Base-by-base conservation (phyloP, 2,113 vertebrate genomes). In the Benitochromis conjunctus region DNA sequence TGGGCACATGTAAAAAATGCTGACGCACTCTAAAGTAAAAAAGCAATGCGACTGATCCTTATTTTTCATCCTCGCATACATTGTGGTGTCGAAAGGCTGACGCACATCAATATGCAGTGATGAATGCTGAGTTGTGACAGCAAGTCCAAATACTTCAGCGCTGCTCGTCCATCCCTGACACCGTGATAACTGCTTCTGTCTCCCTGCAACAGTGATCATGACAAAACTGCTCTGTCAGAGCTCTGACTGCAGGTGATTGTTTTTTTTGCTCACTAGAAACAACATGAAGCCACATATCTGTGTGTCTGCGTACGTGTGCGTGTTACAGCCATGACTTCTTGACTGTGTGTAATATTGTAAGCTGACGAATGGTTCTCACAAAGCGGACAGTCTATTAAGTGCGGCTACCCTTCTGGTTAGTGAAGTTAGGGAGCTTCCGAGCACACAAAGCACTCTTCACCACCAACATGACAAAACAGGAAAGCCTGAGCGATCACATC, bases 81-180 rank as follows among this genome's bases (percentile, higher is more conserved):
- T 38, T 60, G 34, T 12, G 18, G n/a, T 12, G 24, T 34, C 80
- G 74, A 94, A 81, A 86, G 8, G 78, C 85, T 66, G 48, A 66
- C 66, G 88, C 85, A 91, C 91, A 90, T 91, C 92, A 86, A 16
- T 31, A 60, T 77, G 69, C 4, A 31, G 64, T 90, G 93, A 92
- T 93, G 81, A 79, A 92, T 89, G 80, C 34, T 9, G 64, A 88
- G 87, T 51, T 86, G 80, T 94, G 91, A 93, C 88, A 92, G 88
- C 11, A 48, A 29, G 55, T 88, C 74, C 69, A 83, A 86, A 87
- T 77, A 90, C 90, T 85, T 83, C 21, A 86, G 81, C 88, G 85
- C 57, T 24, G 58, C 46, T 51, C 13, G 71, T 94, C 85, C 80
- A 87, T 93, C 89, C 91, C 88, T 81, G 82, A 90, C 87, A 89